phyloP scores from a whole-genome alignment of 1,140 invertebrate species.

The Lordiphosa stackelbergi region DNA sequence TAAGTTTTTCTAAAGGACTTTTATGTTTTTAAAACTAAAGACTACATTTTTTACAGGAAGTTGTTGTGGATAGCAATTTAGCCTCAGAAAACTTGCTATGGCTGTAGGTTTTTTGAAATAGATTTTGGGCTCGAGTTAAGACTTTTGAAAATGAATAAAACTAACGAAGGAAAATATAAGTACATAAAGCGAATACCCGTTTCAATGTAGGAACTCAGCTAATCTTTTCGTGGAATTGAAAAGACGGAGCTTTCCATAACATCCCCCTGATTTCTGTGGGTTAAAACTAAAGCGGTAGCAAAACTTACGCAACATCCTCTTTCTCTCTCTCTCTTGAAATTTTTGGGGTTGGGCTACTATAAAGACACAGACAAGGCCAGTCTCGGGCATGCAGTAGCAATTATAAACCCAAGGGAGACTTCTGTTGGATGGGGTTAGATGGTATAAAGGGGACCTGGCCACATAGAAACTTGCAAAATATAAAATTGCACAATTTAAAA shows the following conservation, averaged over 20 bases:
- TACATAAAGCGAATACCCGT: too few relatives aligned
- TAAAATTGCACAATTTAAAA: conserved; percentile 75
- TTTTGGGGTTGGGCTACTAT: neutral
- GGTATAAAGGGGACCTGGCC: conserved; percentile 15
- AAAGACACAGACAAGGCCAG: conserved; percentile 31
- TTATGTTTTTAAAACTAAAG: too few relatives aligned
- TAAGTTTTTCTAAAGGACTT: too few relatives aligned
- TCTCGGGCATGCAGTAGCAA: conserved; percentile 52
- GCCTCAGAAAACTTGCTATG: too few relatives aligned
- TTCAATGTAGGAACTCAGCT: neutral
- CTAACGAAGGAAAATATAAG: too few relatives aligned
- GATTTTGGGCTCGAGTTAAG: too few relatives aligned
- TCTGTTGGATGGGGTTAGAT: neutral
- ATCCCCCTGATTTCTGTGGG: too few relatives aligned
- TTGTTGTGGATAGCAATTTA: too few relatives aligned
- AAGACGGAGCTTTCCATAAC: too few relatives aligned
- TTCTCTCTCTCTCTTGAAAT: neutral
- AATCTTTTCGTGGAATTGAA: neutral
- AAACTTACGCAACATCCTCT: conserved; percentile 48
- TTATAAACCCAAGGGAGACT: conserved; percentile 43
- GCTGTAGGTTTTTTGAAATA: too few relatives aligned
- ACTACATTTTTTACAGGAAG: too few relatives aligned
- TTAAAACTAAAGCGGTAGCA: conserved; percentile 42
- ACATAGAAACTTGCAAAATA: conserved; percentile 71
- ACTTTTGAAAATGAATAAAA: too few relatives aligned